phyloP scores from a whole-genome alignment of 2,797 vertebrate species.

The Alfaro cultratus region DNA sequence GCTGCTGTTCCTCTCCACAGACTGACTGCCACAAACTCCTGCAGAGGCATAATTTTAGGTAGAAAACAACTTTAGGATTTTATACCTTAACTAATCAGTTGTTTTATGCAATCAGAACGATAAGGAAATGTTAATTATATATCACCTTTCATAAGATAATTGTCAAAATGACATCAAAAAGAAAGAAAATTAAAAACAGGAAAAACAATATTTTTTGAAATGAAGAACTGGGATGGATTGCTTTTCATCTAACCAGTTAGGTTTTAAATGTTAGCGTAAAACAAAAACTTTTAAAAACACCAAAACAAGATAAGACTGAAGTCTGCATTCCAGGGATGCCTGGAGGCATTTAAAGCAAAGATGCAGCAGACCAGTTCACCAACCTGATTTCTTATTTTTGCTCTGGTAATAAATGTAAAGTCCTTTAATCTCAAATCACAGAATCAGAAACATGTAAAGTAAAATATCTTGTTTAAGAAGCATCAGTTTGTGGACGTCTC shows the following conservation, averaged over 20 bases:
- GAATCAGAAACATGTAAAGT: background rate
- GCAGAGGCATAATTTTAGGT: background rate
- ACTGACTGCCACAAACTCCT: constrained; percentile 27
- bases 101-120: background rate
- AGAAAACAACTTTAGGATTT: background rate
- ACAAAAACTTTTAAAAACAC: background rate
- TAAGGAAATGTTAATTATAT: background rate
- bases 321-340: background rate
- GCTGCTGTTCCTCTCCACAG: constrained; percentile 20
- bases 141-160: background rate
- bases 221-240: background rate
- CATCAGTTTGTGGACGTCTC: background rate
- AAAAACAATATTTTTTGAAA: background rate
- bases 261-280: background rate
- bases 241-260: background rate
- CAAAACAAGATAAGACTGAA: background rate
- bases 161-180: background rate
- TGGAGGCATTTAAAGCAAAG: background rate
- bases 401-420: background rate
- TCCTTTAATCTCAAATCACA: background rate
- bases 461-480: background rate
- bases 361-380: background rate
- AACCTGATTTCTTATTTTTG: background rate
- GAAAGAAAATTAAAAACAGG: background rate
- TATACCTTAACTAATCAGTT: background rate